Evolutionary conservation across 2,797 vertebrate genomes (phyloP), one percentile per base, ranked within the genome.

Genomic region (Aulostomus chinensis): DNA sequence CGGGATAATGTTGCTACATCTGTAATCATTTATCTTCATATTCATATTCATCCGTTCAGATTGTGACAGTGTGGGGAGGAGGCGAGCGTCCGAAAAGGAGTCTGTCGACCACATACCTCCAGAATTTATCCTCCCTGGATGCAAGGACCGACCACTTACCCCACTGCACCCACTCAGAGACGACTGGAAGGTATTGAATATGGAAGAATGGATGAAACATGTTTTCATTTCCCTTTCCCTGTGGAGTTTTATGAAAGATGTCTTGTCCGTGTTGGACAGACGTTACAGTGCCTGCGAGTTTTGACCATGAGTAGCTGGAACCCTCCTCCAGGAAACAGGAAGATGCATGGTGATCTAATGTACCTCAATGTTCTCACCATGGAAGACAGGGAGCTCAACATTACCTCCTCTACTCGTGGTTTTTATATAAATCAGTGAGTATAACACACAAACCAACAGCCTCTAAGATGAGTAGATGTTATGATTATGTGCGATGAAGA

Each of bases 401-500:
- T 98, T 58, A 98, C 96, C 0, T 94, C 93, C 0, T 96, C 94
- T 31, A 93, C 94, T 0, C 83, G 94, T 11, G 95, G 96, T 5
- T 98, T 98, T 68, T 97, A 95, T 80, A 78, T 95, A 81, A 98
- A 97, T 58, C 95, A 96, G 96, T 97, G 77, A 93, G 94, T 91
- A 42, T 35, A 15, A 4, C 16, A 5, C 24, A n/a, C 9, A 4
- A 29, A 4, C 9, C 7, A 4, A 22, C 21, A 4, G 7, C 21
- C 21, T 4, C 21, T 22, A 7, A 22, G 21, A 22, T 4, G 21
- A 22, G n/a, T n/a, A n/a, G n/a, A n/a, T n/a, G n/a, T n/a, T n/a
- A n/a, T n/a, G n/a, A n/a, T n/a, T n/a, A n/a, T n/a, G n/a, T n/a
- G n/a, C n/a, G n/a, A n/a, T n/a, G n/a, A n/a, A n/a, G n/a, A n/a